Percentiles rank a stretch among this genome's conserved stretches.
Evolutionary conservation across 2,797 vertebrate genomes (phyloP).

Genomic region (Typhlichthys eigenmanni): DNA sequence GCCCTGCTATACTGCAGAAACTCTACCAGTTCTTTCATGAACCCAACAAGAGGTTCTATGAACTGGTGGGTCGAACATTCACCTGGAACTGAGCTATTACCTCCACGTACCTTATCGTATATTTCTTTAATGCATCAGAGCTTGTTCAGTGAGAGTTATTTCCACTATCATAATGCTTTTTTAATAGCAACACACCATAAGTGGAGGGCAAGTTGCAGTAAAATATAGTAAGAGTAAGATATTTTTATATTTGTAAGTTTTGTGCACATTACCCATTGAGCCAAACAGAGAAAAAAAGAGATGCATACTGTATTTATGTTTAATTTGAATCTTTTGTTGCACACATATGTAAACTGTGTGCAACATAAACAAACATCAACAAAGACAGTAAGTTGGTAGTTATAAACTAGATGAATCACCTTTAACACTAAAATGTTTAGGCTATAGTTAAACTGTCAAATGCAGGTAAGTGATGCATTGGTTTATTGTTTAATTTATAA

Average conservation of each 20-base stretch:
- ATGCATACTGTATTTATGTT: conserved; percentile 9
- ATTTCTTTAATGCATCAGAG: conserved; percentile 11
- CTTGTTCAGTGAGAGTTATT: conserved; percentile 16
- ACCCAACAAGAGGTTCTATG: conserved; percentile 93
- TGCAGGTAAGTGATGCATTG: conserved; percentile 34
- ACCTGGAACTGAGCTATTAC: conserved; percentile 83
- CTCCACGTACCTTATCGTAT: neutral
- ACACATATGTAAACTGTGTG: conserved; percentile 14
- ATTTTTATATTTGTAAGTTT: conserved; percentile 86
- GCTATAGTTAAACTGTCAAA: conserved; percentile 39
- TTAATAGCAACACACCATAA: conserved; percentile 43
- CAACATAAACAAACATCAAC: neutral
- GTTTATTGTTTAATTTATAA: conserved; percentile 27
- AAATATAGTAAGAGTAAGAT: conserved; percentile 83
- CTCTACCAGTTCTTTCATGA: conserved; percentile 89
- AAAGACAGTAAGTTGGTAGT: conserved; percentile 12
- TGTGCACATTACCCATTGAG: conserved; percentile 35
- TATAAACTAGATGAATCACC: conserved; percentile 18
- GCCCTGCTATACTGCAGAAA: conserved; percentile 83
- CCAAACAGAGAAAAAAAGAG: conserved; percentile 41
- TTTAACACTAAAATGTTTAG: conserved; percentile 36
- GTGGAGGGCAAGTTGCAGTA: conserved; percentile 24
- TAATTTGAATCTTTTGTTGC: conserved; percentile 5
- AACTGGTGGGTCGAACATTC: conserved; percentile 91
- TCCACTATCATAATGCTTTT: conserved; percentile 41